Conservation (phyloP, 2,888 invertebrate genomes). For the Drosophila putrida region DNA sequence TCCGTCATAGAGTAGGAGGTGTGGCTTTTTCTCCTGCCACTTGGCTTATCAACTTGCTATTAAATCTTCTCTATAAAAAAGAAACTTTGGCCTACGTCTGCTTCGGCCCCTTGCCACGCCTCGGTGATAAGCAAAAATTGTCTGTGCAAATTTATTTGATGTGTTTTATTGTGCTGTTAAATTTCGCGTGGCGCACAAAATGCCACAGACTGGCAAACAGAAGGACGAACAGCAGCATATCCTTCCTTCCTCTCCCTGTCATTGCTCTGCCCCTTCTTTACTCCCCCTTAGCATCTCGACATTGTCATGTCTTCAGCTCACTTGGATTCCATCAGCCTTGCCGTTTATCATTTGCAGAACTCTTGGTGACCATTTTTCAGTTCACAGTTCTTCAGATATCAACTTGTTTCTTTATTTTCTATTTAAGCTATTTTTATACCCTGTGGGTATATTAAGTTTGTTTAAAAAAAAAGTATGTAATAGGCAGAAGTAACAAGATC, state of each 20-base stretch:
- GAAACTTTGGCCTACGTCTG: constrained; percentile 43
- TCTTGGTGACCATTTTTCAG: constrained; percentile 32
- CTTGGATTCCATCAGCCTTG: constrained; percentile 67
- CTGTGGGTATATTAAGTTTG: no score
- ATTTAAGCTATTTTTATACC: constrained; percentile 16
- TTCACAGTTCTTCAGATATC: constrained; percentile 21
- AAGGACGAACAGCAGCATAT: constrained; percentile 6
- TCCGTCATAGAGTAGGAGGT: constrained; percentile 12
- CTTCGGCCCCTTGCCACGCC: constrained; percentile 52
- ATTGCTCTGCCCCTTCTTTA: no score
- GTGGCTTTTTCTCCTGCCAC: constrained; percentile 6
- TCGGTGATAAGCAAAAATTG: constrained; percentile 72
- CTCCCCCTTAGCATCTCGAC: neutral
- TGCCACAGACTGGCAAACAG: constrained; percentile 37
- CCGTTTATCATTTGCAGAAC: constrained; percentile 70
- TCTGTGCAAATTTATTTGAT: constrained; percentile 78
- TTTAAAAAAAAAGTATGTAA: no score
- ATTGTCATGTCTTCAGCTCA: constrained; percentile 50
- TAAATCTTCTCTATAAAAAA: constrained; percentile 55
- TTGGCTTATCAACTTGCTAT: constrained; percentile 76
- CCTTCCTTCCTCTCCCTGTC: neutral
- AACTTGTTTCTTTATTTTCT: constrained; percentile 10
- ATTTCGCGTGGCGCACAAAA: constrained; percentile 71
- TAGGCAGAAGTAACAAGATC: no score
- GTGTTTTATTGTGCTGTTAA: constrained; percentile 78